Evolutionary conservation across 2,797 vertebrate genomes (phyloP), one percentile per base, ranked within the genome.

Genomic region (Neosilurus mollespiculum): DNA sequence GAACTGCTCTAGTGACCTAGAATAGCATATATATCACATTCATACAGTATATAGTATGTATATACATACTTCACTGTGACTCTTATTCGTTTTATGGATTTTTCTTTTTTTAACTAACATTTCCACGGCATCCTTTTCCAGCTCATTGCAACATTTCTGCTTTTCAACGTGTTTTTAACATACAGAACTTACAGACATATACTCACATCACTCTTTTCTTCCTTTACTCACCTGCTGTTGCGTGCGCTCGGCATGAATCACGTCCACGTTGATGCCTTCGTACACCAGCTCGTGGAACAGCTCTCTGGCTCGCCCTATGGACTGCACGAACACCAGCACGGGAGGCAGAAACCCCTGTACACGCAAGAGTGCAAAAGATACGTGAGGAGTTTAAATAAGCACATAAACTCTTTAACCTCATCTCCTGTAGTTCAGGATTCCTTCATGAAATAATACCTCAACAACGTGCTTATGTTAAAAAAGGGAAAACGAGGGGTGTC

Each of bases 301-400:
- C 91, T 99, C 97, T 81, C 96, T 95, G 7, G 98, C 97, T 71
- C 98, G 95, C 24, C 97, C 96, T 89, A 97, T 98, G 12, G 98
- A 99, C 92, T 99, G 98, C 18, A 99, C 98, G 85, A 99, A 99
- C 88, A 99, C 97, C 89, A 99, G 93, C 93, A 99, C 95, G 0
- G 98, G 98, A 67, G 98, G 98, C 84, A 93, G 90, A 90, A 99
- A 98, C 30, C 97, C 97, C 97, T 99, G 89, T 24, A 88, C 87
- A 51, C 30, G 30, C 7, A 62, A 81, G 69, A 78, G 84, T 70
- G 18, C 18, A 62, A 9, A 59, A 56, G 26, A 65, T 22, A 53
- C 3, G 24, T 24, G 71, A 59, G 14, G 84, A 8, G 20, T 66
- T 26, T 24, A 26, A 59, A 2, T 30, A 12, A 58, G 22, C 15